Conservation (phyloP, 2,113 vertebrate genomes). For the Isichthys henryi region DNA sequence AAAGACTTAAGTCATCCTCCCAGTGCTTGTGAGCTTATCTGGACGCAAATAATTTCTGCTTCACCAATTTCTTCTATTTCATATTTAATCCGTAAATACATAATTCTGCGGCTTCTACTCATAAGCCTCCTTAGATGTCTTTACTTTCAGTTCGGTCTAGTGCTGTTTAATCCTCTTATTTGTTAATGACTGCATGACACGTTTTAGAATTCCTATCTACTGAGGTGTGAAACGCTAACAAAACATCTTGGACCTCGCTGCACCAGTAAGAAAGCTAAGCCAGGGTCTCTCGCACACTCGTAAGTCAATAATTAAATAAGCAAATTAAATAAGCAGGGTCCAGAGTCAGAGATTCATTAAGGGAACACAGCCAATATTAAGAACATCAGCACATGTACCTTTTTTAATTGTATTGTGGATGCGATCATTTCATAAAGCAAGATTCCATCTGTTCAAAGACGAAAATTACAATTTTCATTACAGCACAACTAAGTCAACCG, state of each 20-base stretch:
- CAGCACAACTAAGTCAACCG: constrained; percentile 22
- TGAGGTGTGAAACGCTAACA: not conserved
- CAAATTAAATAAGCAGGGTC: not conserved
- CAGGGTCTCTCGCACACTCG: not conserved
- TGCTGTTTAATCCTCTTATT: not conserved
- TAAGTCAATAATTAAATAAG: not conserved
- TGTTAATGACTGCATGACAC: not conserved
- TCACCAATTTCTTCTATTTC: not conserved
- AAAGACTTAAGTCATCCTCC: not conserved
- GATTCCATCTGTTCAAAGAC: constrained; percentile 26
- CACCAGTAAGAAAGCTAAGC: not conserved
- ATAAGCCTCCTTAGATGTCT: not conserved
- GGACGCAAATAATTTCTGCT: not conserved
- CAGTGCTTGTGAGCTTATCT: not conserved
- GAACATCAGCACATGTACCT: constrained; percentile 11
- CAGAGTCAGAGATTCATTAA: not conserved
- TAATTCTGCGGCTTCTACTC: not conserved
- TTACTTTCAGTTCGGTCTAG: not conserved
- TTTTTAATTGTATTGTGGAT: constrained; percentile 23
- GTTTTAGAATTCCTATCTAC: not conserved
- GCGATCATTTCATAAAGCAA: constrained; percentile 47
- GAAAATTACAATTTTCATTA: constrained; percentile 21
- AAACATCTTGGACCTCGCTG: not conserved
- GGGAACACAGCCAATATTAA: not conserved
- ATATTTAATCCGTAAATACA: not conserved